Evolutionary conservation across 2,113 vertebrate species (phyloP).

Genomic region (Pipra filicauda): DNA sequence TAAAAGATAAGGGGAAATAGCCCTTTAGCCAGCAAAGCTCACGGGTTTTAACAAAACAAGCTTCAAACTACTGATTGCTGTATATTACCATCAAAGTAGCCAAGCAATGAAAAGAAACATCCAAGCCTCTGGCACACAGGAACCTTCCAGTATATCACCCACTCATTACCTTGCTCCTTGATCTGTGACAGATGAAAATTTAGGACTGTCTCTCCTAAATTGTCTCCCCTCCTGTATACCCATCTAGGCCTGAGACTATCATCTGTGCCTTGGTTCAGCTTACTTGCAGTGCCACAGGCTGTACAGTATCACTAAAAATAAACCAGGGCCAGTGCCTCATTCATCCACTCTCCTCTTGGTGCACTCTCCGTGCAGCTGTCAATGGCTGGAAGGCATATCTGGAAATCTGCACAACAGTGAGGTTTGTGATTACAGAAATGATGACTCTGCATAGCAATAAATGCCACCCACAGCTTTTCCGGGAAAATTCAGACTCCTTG

Average conservation of each 20-base stretch:
- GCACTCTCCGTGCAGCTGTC: neutral
- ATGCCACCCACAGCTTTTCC: neutral
- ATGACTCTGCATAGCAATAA: neutral
- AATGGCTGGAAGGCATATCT: neutral
- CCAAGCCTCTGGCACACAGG: neutral
- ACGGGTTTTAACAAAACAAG: neutral
- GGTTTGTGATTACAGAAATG: neutral
- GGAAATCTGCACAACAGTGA: neutral
- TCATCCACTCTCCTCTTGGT: neutral
- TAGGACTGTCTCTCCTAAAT: neutral
- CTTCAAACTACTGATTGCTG: neutral
- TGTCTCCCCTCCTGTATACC: neutral
- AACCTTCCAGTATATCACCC: neutral
- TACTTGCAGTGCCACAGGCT: neutral
- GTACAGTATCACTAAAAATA: slow-evolving; percentile 59
- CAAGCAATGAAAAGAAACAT: neutral
- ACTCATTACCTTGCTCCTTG: neutral
- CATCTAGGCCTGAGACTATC: neutral
- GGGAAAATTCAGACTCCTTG: neutral
- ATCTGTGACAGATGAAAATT: neutral
- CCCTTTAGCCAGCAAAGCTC: neutral
- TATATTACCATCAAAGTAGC: neutral
- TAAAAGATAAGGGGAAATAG: neutral
- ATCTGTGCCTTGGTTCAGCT: slow-evolving; percentile 18
- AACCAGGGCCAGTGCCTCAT: slow-evolving; percentile 2